A percentile compares a stretch with the other conserved stretches of the same genome.
phyloP scores from a whole-genome alignment of 2,888 invertebrate genomes.

The Eudasyphora cyanicolor region DNA sequence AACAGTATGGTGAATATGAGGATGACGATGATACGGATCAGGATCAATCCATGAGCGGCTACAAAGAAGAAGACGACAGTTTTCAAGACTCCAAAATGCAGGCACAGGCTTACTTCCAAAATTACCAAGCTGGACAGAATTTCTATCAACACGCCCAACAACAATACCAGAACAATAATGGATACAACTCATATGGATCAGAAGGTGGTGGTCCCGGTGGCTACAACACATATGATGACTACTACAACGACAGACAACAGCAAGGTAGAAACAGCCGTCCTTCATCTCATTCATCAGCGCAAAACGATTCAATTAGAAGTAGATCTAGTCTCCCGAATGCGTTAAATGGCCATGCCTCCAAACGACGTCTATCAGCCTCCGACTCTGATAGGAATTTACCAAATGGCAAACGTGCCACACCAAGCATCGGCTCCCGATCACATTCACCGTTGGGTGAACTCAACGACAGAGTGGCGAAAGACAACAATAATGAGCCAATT shows the following conservation, averaged over 20 bases:
- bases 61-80: conserved; percentile 61
- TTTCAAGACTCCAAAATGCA: not conserved
- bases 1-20: conserved; percentile 74
- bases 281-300: conserved; percentile 49
- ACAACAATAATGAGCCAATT: not conserved
- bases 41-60: conserved; percentile 61
- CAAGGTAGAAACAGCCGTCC: conserved; percentile 60
- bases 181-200: conserved; percentile 64
- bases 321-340: not conserved
- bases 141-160: conserved; percentile 69
- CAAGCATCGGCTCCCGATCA: not conserved
- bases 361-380: not conserved
- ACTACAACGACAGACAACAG: conserved; percentile 71
- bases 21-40: conserved; percentile 70
- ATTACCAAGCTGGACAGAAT: conserved; percentile 71
- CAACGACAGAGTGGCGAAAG: not conserved
- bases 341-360: not conserved
- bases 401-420: not conserved
- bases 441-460: not conserved
- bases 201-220: conserved; percentile 18
- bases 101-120: conserved; percentile 67
- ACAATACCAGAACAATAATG: conserved; percentile 56
- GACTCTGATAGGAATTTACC: conserved; percentile 2
- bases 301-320: conserved; percentile 48
- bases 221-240: conserved; percentile 53